Conservation (phyloP, 2,797 vertebrate genomes). For the Sebastiscus tertius region DNA sequence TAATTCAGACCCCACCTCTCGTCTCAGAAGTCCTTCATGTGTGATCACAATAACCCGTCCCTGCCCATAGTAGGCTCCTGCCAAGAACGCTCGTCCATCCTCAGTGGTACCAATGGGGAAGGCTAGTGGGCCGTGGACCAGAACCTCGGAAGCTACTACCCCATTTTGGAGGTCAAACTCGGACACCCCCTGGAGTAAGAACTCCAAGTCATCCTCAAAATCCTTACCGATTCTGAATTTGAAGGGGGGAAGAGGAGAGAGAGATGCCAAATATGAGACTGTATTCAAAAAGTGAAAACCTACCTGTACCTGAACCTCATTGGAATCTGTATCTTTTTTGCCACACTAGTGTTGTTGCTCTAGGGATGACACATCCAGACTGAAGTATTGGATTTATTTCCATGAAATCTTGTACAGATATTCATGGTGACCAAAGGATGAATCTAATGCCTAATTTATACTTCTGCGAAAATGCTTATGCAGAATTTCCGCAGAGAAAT, state of each 20-base stretch:
- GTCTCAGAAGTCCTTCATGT: conserved; percentile 78
- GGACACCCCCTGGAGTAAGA: conserved; percentile 79
- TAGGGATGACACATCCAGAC: too few species aligned
- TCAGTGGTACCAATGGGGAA: conserved; percentile 81
- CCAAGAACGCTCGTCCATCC: conserved; percentile 75
- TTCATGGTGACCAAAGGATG: too few species aligned
- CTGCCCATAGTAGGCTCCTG: conserved; percentile 83
- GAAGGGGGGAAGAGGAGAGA: background rate
- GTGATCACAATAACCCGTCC: conserved; percentile 81
- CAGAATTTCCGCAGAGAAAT: too few species aligned
- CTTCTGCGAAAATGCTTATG: too few species aligned
- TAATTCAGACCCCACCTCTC: conserved; percentile 26
- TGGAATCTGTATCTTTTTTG: too few species aligned
- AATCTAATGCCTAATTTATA: too few species aligned
- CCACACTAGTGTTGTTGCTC: too few species aligned
- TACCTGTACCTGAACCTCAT: too few species aligned
- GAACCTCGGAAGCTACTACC: conserved; percentile 70
- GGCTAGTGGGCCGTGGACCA: conserved; percentile 84
- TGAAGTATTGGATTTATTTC: too few species aligned
- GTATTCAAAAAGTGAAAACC: too few species aligned
- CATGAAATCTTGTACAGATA: too few species aligned
- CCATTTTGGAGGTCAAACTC: conserved; percentile 73
- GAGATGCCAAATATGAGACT: background rate
- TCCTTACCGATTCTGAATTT: conserved; percentile 75
- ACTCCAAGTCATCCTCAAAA: conserved; percentile 75